phyloP scores from a whole-genome alignment of 92 coral and sea anemone genomes.

The Epizoanthus scotinus region DNA sequence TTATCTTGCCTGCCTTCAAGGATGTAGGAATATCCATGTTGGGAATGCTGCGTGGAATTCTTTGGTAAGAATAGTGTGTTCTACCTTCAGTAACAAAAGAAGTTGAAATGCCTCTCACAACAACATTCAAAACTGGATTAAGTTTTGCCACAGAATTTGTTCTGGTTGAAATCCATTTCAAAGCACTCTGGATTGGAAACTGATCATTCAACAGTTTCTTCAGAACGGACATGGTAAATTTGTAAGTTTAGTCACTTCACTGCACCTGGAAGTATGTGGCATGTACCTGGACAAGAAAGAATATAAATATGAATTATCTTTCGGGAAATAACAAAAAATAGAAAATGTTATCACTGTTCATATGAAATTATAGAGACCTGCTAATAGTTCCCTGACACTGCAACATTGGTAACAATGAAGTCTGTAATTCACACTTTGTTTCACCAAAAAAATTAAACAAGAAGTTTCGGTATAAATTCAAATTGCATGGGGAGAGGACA shows the following conservation, averaged over 20 bases:
- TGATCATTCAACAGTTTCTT: conserved; percentile 1
- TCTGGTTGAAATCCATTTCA: conserved; percentile 12
- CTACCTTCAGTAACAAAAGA: conserved; percentile 70
- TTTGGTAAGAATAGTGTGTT: conserved; percentile 81
- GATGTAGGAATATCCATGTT: conserved; percentile 86
- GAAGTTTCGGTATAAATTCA: no score
- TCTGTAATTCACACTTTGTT: no score
- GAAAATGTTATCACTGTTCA: no score
- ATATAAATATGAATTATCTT: no score
- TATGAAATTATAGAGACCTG: no score
- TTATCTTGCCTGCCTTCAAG: conserved; percentile 83
- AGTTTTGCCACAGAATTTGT: conserved; percentile 1
- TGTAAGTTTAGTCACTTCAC: background rate
- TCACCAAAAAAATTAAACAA: no score
- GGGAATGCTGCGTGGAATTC: conserved; percentile 82
- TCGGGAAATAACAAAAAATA: no score
- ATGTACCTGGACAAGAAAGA: no score
- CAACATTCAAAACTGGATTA: conserved; percentile 41
- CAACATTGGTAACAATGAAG: no score
- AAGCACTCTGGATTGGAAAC: conserved; percentile 7
- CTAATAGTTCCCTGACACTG: no score
- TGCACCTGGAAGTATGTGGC: no score
- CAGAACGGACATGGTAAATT: background rate
- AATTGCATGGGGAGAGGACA: no score
- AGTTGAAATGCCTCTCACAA: conserved; percentile 61